Base-by-base conservation (phyloP, 2,888 invertebrate species). In the Melieria omissa region DNA sequence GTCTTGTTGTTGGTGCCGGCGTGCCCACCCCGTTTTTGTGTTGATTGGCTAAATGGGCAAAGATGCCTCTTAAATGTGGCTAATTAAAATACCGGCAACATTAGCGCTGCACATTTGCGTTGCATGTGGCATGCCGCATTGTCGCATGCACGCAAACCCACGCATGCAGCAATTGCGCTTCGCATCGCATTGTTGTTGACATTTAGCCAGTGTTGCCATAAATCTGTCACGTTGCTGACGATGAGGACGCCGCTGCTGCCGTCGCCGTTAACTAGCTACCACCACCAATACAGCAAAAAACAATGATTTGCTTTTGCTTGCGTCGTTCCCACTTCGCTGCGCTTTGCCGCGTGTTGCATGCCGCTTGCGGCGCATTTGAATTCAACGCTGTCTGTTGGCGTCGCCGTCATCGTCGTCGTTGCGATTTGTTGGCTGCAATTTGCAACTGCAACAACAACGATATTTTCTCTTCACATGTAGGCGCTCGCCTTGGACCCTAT, bases 191-290 rank as follows among this genome's bases (percentile, higher is more conserved):
- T 29, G 29, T 46, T 62, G 62, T 46, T 62, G 62, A 69, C 62
- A 55, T 69, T 68, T 69, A 29, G 69, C 52, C 62, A 70, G 64
- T 47, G 49, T 70, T 65, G 64, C 64, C 64, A 64, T 70, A 64
- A 70, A 70, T 70, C 70, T 70, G 70, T 64, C 64, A 70, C 64
- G 57, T 58, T 41, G 58, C 29, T 58, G 58, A 58, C 58, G 29
- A n/a, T 10, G 16, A 58, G 29, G 29, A 29, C 29, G 29, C 29
- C 42, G 44, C 45, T 65, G 66, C 41, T 10, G 5, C 42, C 44
- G n/a, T 45, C 49, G 52, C 54, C 41, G 29, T 46, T 16, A n/a
- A 12, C 29, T 29, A 29, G 29, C 29, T 29, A 29, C 29, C 29
- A 29, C 29, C 29, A 29, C 29, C 29, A 29, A 29, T 29, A 29